Evolutionary conservation across 2,888 invertebrate species (phyloP), one percentile per base, ranked within the genome.

Genomic region (Mesopsocus fuscifrons): DNA sequence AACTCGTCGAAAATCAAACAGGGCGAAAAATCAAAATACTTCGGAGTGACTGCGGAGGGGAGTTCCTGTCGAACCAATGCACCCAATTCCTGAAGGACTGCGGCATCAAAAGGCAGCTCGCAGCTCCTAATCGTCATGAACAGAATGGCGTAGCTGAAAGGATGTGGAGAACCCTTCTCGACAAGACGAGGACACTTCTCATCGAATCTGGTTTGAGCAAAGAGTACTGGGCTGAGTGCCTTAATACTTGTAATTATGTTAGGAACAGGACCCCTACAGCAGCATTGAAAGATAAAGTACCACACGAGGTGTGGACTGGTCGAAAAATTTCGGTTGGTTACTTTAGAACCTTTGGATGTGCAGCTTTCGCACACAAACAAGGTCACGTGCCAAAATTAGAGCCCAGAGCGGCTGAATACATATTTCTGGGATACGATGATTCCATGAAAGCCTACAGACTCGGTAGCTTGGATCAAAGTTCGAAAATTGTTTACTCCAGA

Each of bases 121-220:
- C 49, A 1, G 47, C 52, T 2, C 43, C 54, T 0, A 47, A 54
- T 11, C 53, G 49, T 1, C 54, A 53, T 0, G 51, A 56, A 31
- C 53, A 54, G 13, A 58, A 56, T 42, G 57, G 53, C 1, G 48
- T 51, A 0, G 52, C 56, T 1, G 54, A 59, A 42, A 30, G 53
- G 2, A 47, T 49, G 3, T 57, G 57, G 18, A 46, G 53, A 0
- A 57, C 54, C 1, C 30, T 57, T 0, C 48, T 53, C 3, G 53
- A 55, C 16, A 49, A 50, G 45, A 52, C 54, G 1, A 43, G 54
- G 4, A 50, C 51, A 2, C 49, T 57, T 38, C 33, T 57, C 41
- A n/a, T 48, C 2, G 49, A 52, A 21, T 49, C 47, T 2, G 46
- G 43, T 1, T 41, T 55, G 1, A 48, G 49, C 11, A 32, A 51